Conservation (phyloP, 2,113 vertebrate genomes). For the Aviceda subcristata region DNA sequence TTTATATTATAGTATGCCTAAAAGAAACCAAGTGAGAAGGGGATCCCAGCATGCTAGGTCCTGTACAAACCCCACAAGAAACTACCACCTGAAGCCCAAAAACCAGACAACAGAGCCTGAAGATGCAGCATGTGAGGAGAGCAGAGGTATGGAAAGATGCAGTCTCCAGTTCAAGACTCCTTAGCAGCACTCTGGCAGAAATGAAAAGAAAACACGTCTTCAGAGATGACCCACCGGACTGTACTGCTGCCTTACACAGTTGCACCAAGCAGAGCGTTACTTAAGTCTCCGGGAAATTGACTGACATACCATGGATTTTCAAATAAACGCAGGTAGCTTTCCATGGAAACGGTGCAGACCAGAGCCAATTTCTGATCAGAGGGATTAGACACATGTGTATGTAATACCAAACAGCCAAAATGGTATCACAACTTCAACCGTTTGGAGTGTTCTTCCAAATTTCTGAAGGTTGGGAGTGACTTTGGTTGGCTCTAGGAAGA, state of each 20-base stretch:
- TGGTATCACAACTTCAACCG: fast-evolving
- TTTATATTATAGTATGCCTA: background rate
- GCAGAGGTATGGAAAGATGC: background rate
- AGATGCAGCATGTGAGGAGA: fast-evolving
- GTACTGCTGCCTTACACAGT: background rate
- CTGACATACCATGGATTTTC: background rate
- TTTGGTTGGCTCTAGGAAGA: background rate
- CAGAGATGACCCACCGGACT: background rate
- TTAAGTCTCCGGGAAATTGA: background rate
- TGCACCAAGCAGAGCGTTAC: fast-evolving
- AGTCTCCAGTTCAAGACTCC: background rate
- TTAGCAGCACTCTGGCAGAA: background rate
- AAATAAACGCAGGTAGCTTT: background rate
- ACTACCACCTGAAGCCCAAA: background rate
- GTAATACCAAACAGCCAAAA: background rate
- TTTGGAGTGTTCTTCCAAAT: background rate
- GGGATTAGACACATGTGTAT: background rate
- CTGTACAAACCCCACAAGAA: background rate
- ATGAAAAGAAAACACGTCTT: background rate
- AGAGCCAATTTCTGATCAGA: background rate
- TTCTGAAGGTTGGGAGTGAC: background rate
- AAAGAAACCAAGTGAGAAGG: background rate
- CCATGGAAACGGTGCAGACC: background rate
- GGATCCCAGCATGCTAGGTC: background rate
- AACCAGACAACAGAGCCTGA: background rate